phyloP scores from a whole-genome alignment of 2,113 vertebrate species.

The Thinocorus orbignyianus region DNA sequence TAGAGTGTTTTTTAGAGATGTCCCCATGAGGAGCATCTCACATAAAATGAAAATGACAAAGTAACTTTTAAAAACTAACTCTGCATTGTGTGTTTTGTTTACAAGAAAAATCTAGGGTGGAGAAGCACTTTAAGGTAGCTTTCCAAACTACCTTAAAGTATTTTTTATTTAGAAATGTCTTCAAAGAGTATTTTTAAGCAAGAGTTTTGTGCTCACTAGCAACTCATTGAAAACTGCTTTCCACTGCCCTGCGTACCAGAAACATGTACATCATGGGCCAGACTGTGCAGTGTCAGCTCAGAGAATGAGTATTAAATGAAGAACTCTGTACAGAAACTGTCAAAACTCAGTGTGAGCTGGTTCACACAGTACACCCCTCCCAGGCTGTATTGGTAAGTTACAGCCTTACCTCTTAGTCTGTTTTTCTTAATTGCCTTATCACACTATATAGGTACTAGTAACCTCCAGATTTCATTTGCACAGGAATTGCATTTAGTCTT shows the following conservation, averaged over 20 bases:
- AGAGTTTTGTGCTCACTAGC: background rate
- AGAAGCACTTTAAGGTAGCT: background rate
- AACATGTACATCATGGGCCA: background rate
- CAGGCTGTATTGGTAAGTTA: background rate
- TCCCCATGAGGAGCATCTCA: slow-evolving; percentile 32
- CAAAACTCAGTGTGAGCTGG: background rate
- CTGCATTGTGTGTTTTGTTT: background rate
- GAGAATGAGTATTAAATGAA: background rate
- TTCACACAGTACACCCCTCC: background rate
- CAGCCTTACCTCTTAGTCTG: background rate
- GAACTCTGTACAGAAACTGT: background rate
- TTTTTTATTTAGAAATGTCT: background rate
- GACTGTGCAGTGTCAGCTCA: background rate
- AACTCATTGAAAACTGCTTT: background rate
- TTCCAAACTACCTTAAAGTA: background rate
- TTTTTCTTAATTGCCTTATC: background rate
- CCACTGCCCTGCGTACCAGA: background rate
- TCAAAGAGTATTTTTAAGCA: background rate
- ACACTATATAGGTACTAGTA: background rate
- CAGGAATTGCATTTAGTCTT: background rate
- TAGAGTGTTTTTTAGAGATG: slow-evolving; percentile 57
- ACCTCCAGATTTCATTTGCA: background rate
- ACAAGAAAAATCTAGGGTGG: background rate
- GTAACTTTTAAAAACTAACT: slow-evolving; percentile 2
- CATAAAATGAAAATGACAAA: slow-evolving; percentile 60